Evolutionary conservation across 2,113 vertebrate species (phyloP).

Genomic region (Tupaia chinensis): DNA sequence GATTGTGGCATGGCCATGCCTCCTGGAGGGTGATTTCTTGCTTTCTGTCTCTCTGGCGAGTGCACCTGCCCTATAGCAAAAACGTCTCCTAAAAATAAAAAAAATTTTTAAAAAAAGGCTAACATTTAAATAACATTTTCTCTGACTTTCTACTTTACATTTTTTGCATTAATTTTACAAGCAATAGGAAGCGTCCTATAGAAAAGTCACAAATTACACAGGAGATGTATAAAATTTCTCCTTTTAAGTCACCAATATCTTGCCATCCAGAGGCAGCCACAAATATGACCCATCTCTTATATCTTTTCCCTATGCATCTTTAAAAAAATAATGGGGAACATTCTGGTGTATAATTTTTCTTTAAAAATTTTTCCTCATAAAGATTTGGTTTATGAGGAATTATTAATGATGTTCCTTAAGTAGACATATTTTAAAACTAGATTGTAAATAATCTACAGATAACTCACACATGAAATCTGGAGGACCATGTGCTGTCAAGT

Average conservation of each 20-base stretch:
- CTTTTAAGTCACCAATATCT: neutral
- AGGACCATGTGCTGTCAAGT: neutral
- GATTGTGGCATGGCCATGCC: too few species aligned
- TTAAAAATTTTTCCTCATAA: neutral
- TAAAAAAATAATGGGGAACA: neutral
- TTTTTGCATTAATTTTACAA: constrained; percentile 27
- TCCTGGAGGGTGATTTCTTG: too few species aligned
- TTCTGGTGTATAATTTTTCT: neutral
- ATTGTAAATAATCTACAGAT: neutral
- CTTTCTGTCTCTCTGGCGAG: too few species aligned
- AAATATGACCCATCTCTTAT: neutral
- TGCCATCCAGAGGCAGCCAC: neutral
- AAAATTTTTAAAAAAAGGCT: neutral
- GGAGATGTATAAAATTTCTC: neutral
- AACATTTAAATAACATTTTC: neutral
- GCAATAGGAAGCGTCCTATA: neutral
- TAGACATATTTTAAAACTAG: neutral
- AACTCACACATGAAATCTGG: neutral
- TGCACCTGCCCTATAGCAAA: too few species aligned
- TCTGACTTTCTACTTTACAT: constrained; percentile 12
- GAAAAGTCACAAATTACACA: neutral
- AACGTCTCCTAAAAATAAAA: too few species aligned
- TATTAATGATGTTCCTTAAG: neutral
- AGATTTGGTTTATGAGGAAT: neutral
- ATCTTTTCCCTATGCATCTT: neutral